phyloP scores from a whole-genome alignment of 1,140 invertebrate species.

The Bombus waltoni region DNA sequence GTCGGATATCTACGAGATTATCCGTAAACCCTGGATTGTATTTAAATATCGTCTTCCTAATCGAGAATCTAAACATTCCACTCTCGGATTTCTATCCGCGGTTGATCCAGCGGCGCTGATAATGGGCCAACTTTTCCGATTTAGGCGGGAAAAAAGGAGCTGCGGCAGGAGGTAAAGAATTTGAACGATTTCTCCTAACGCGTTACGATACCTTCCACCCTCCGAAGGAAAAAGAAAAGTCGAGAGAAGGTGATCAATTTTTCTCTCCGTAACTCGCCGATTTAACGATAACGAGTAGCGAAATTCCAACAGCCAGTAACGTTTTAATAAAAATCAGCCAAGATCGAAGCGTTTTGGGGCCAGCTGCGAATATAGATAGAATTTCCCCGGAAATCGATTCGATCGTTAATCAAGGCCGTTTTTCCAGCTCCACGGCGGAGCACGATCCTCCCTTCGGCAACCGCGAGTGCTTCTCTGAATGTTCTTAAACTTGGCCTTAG shows the following conservation, averaged over 20 bases:
- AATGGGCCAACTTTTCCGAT: not conserved
- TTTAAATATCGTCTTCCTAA: constrained; percentile 25
- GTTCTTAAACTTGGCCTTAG: constrained; percentile 32
- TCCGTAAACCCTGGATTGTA: constrained; percentile 18
- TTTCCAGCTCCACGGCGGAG: constrained; percentile 14
- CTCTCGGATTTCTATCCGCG: not conserved
- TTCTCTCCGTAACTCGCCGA: too few relatives aligned
- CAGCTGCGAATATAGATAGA: not conserved
- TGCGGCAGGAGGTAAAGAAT: not conserved
- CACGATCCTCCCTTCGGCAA: too few relatives aligned
- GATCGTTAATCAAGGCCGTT: constrained; percentile 56
- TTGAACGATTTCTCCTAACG: not conserved
- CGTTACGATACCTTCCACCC: too few relatives aligned
- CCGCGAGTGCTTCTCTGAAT: not conserved
- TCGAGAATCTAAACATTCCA: not conserved
- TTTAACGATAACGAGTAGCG: too few relatives aligned
- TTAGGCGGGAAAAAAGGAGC: not conserved
- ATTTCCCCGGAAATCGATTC: constrained; percentile 18
- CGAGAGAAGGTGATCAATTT: too few relatives aligned
- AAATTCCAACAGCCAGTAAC: too few relatives aligned
- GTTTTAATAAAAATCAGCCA: not conserved
- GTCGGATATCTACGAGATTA: constrained; percentile 14
- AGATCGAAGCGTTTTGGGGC: not conserved
- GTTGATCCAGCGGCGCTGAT: not conserved
- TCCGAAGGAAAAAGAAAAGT: too few relatives aligned